A percentile compares a stretch with the other conserved stretches of the same genome.
phyloP scores from a whole-genome alignment of 92 coral and sea anemone species.

The Zoanthus sansibaricus region DNA sequence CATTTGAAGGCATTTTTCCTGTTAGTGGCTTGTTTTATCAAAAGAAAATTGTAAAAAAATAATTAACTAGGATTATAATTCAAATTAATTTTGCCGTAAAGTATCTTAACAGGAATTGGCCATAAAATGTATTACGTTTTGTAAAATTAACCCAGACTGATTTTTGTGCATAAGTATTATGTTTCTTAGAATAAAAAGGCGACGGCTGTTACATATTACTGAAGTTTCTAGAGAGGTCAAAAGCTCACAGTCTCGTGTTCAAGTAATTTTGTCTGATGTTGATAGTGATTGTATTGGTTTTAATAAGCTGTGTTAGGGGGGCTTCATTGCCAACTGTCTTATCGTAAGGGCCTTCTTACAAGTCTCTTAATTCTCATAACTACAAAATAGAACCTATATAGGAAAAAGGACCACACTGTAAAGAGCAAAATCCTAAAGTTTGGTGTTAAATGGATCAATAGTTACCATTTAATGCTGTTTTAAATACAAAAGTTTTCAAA shows the following conservation, averaged over 20 bases:
- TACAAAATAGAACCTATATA: too few species aligned
- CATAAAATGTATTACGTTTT: neutral
- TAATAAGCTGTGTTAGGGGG: too few species aligned
- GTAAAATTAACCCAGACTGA: slow-evolving; percentile 1
- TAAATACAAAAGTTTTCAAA: too few species aligned
- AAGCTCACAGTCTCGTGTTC: neutral
- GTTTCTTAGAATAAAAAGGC: neutral
- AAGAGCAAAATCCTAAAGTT: too few species aligned
- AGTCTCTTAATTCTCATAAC: too few species aligned
- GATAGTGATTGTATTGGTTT: neutral
- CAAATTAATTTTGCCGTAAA: neutral
- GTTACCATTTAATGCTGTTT: too few species aligned
- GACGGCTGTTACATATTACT: neutral
- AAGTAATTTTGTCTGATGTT: neutral
- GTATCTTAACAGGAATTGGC: neutral
- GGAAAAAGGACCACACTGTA: too few species aligned
- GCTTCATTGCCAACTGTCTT: too few species aligned
- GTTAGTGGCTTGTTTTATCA: neutral
- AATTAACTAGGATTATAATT: neutral
- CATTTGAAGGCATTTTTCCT: neutral
- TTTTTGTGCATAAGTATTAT: neutral
- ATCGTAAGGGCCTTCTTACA: too few species aligned
- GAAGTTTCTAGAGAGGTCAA: neutral
- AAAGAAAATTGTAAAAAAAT: neutral
- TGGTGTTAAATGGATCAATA: too few species aligned